Base-by-base conservation (phyloP, 53 echinoderm and acorn worm species). In the Arbacia lixula region DNA sequence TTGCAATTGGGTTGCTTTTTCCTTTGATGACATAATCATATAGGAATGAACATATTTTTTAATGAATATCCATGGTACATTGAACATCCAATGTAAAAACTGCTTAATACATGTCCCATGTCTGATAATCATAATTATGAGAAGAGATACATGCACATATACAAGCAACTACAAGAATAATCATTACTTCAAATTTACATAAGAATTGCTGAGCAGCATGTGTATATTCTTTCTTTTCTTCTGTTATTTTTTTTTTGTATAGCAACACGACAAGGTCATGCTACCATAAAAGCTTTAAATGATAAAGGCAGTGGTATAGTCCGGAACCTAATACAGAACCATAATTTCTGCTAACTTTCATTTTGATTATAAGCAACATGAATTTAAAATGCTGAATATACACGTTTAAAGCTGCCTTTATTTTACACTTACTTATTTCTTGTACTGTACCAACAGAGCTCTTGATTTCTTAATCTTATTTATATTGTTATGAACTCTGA, bases 401-500 rank as follows among this genome's bases (percentile, higher is more conserved):
- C n/a, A n/a, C n/a, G n/a, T n/a, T n/a, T n/a, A 49, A 49, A 1
- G 12, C 50, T 49, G 50, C 50, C 50, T 49, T 49, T 17, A 49
- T 49, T 49, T 49, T 49, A 17, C 50, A 49, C 50, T 49, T 49
- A 49, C 50, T 49, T 49, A 49, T 17, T 49, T 49, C 50, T 49
- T 49, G 50, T 49, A 17, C 50, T 49, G 50, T 17, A 49, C 50
- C 17, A 49, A 49, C 12, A 49, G 50, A 49, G 50, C 12, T 49
- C 50, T 49, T 49, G 50, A 49, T 49, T 49, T 58, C 22, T 58
- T 58, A 17, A 20, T 58, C 58, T 20, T 8, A 58, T 58, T 58
- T 9, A 58, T 58, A 9, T 58, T 58, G 28, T 85, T 85, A 33
- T 85, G 66, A 36, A 89, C 89, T 42, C 85, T 76, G 31, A 76